Conservation (phyloP, 1,140 invertebrate species). For the Periplaneta americana region DNA sequence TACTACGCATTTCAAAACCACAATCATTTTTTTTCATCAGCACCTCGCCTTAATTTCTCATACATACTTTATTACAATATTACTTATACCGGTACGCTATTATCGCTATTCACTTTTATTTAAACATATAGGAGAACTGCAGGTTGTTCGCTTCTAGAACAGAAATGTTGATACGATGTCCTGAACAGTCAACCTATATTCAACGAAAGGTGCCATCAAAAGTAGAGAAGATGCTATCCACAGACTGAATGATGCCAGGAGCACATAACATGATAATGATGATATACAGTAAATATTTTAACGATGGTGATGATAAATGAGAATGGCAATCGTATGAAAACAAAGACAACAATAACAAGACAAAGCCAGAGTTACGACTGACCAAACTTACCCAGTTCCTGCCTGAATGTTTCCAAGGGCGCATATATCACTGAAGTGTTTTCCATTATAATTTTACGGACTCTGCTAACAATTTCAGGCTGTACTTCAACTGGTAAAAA, state of each 20-base stretch:
- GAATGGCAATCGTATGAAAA: no score
- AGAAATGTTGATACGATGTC: no score
- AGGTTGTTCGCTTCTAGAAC: no score
- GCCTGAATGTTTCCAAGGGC: constrained; percentile 35
- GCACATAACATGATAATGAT: constrained; percentile 39
- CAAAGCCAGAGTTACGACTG: constrained; percentile 25
- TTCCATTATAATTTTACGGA: constrained; percentile 29
- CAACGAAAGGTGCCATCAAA: constrained; percentile 38
- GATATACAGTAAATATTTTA: constrained; percentile 41
- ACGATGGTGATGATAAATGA: no score
- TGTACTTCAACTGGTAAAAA: constrained; percentile 33
- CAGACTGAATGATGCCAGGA: constrained; percentile 37
- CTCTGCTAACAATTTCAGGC: constrained; percentile 30
- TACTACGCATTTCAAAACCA: no score
- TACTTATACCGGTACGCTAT: no score
- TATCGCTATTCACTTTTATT: no score
- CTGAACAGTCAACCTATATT: no score
- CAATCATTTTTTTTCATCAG: no score
- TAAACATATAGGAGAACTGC: no score
- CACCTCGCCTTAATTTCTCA: no score
- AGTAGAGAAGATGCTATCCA: background rate
- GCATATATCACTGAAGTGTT: constrained; percentile 33
- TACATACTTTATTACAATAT: no score
- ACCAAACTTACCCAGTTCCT: constrained; percentile 34
- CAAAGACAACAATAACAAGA: constrained; percentile 40